Conservation (phyloP, 2,888 invertebrate species). For the Yponomeuta sedellus region DNA sequence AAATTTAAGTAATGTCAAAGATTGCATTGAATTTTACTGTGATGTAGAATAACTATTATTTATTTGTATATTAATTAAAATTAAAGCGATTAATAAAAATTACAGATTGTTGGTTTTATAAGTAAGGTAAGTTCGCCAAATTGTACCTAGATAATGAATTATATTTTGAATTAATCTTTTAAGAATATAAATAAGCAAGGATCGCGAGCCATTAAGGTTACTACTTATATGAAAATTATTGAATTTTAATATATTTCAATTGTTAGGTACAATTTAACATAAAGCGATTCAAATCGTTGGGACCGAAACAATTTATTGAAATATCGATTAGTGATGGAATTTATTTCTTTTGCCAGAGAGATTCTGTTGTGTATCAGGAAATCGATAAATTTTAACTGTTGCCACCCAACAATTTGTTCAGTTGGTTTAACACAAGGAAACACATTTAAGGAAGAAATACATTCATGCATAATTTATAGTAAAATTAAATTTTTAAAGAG, state of each 20-base stretch:
- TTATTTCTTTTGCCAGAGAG: too few species aligned
- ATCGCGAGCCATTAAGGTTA: too few species aligned
- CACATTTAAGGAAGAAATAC: background rate
- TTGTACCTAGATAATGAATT: background rate
- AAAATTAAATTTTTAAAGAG: background rate
- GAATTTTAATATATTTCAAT: background rate
- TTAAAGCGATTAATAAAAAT: too few species aligned
- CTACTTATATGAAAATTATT: too few species aligned
- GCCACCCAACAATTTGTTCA: background rate
- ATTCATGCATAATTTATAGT: background rate
- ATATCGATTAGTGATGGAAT: too few species aligned
- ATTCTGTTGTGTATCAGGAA: background rate
- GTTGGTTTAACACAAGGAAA: background rate
- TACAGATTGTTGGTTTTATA: background rate
- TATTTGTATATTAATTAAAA: too few species aligned
- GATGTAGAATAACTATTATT: background rate
- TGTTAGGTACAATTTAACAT: background rate
- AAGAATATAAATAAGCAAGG: too few species aligned
- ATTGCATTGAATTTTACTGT: background rate
- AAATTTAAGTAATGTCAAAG: too few species aligned
- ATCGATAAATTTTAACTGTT: background rate
- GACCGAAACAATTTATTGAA: background rate
- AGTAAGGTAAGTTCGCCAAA: background rate
- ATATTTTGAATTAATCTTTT: background rate
- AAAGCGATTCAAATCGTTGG: conserved; percentile 1